These are phyloP conservation scores for Hippopotamus amphibius DNA, from an alignment of 2,113 vertebrate species.

Conservation along the genomic window DNA sequence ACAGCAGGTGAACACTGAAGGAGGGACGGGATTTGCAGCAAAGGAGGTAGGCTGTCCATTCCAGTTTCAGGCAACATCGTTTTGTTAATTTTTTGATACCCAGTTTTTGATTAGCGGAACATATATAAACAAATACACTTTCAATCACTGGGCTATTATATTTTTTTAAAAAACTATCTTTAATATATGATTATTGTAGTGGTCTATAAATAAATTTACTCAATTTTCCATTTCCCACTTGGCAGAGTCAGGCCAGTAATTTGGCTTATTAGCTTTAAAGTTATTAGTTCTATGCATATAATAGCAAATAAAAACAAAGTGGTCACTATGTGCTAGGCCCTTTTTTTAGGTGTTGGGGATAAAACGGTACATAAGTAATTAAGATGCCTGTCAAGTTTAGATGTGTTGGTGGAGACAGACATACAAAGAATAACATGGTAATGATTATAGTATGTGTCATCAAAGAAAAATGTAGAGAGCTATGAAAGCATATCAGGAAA, in stretches of 20 bases:
- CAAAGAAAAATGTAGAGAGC: background rate
- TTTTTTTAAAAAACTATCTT: background rate
- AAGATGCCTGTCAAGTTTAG: background rate
- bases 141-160: background rate
- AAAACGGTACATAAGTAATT: background rate
- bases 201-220: constrained; percentile 21
- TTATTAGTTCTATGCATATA: constrained; percentile 11
- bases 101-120: background rate
- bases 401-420: background rate
- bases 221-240: background rate
- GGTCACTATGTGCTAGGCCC: background rate
- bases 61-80: background rate
- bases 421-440: background rate
- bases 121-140: background rate
- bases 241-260: background rate
- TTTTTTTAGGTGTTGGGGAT: background rate
- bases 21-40: background rate
- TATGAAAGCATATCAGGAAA: constrained; percentile 5
- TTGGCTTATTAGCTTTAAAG: constrained; percentile 7
- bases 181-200: constrained; percentile 1
- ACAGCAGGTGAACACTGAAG: background rate
- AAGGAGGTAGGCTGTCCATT: background rate
- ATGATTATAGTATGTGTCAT: background rate
- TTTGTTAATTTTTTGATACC: constrained; percentile 34
- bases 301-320: constrained; percentile 29